Evolutionary conservation across 1,140 invertebrate genomes (phyloP), one percentile per base, ranked within the genome.

Genomic region (Cotesia glomerata): DNA sequence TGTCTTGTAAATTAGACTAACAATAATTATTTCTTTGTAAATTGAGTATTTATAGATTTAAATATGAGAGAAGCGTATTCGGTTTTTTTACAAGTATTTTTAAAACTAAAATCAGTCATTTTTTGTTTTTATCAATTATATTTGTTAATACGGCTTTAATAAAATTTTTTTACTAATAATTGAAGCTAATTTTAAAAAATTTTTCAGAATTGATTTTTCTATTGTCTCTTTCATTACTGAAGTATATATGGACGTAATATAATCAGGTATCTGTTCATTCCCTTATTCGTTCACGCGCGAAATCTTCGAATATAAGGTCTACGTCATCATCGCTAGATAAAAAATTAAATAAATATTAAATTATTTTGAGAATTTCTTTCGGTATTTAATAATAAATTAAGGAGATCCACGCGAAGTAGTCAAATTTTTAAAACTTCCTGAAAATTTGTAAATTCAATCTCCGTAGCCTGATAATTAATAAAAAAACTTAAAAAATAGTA

Each of bases 221-320:
- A 45, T 45, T 11, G 7, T 45, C 11, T 7, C 7, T 45, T 7
- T 45, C 11, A 9, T 11, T 45, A 45, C 39, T 11, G 2, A 11
- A 5, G 49, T 52, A 35, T 54, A 26, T 49, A n/a, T 65, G 56
- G 16, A 59, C 52, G 76, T 68, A 71, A 63, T 69, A 76, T 69
- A 71, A 78, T 92, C 90, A 94, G 86, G 91, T 91, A 79, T 95
- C 93, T 36, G 92, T 90, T 83, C 95, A 93, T 52, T 94, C 96
- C 88, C 98, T 98, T 74, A 99, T 88, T 85, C 97, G 93, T 52
- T 99, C 90, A 74, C 98, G 91, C 71, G 98, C 98, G 90, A 99
- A 99, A 88, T 99, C 98, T 90, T 99, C 98, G 90, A 99, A 99
- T 80, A 99, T 99, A 78, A 99, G 97, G 87, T 99, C 98, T 88